phyloP scores from a whole-genome alignment of 2,888 invertebrate genomes.

The Lydus trimaculatus region DNA sequence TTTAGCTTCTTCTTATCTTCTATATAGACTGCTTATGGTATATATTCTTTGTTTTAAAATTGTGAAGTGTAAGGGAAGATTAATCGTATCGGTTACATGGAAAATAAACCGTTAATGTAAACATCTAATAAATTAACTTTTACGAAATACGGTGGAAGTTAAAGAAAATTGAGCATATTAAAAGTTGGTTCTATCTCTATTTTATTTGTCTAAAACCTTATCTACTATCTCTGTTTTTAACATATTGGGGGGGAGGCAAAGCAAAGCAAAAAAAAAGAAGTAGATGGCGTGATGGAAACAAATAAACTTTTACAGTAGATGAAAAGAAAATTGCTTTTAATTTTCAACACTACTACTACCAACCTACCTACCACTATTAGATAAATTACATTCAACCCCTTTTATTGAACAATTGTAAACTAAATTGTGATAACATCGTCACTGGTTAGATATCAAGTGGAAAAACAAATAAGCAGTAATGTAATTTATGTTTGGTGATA shows the following conservation, averaged over 20 bases:
- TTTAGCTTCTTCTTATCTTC: too few relatives aligned
- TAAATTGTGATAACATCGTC: neutral
- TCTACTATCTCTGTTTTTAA: neutral
- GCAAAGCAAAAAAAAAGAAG: constrained; percentile 15
- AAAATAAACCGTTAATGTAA: constrained; percentile 9
- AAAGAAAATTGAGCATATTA: neutral
- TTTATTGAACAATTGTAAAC: neutral
- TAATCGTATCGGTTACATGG: neutral
- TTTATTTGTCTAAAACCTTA: neutral
- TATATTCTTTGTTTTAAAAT: neutral
- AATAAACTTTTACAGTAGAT: constrained; percentile 16
- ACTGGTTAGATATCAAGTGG: neutral
- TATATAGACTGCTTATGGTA: neutral
- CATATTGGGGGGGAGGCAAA: too few relatives aligned
- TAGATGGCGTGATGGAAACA: constrained; percentile 19
- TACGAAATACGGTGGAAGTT: neutral
- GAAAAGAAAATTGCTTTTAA: constrained; percentile 23
- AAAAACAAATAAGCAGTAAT: neutral
- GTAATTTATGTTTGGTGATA: neutral
- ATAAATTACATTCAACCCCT: too few relatives aligned
- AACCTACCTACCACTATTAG: neutral
- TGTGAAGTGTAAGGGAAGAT: neutral
- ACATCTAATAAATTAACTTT: constrained; percentile 5
- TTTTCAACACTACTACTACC: constrained; percentile 12
- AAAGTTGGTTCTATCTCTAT: neutral